phyloP scores from a whole-genome alignment of 2,888 invertebrate genomes.

The Galeruca laticollis region DNA sequence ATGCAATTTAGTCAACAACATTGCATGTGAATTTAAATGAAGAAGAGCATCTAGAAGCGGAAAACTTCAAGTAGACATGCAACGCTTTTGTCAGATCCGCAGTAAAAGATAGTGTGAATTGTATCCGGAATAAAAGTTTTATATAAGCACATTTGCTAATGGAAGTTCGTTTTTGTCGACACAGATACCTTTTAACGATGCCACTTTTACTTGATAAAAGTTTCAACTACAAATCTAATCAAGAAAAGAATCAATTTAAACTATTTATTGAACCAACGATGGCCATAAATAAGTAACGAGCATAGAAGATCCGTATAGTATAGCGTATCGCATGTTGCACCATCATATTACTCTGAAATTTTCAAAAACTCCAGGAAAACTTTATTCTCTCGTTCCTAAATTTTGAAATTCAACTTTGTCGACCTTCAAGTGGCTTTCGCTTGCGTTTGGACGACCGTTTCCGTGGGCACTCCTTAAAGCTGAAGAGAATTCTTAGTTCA shows the following conservation, averaged over 20 bases:
- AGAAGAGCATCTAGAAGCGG: constrained; percentile 48
- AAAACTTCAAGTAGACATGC: constrained; percentile 52
- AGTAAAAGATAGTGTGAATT: constrained; percentile 47
- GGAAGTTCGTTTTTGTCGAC: constrained; percentile 46
- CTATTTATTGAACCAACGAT: not conserved
- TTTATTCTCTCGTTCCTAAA: too few relatives aligned
- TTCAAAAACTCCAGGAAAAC: too few relatives aligned
- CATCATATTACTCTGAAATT: too few relatives aligned
- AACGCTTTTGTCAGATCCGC: constrained; percentile 49
- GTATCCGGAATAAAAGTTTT: constrained; percentile 43
- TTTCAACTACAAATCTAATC: not conserved
- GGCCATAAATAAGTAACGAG: not conserved
- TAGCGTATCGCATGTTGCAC: too few relatives aligned
- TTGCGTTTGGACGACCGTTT: too few relatives aligned
- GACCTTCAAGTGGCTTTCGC: too few relatives aligned
- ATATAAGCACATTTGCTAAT: constrained; percentile 45
- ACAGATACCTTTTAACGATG: constrained; percentile 33
- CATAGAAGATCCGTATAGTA: too few relatives aligned
- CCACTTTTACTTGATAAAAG: not conserved
- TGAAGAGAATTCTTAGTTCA: too few relatives aligned
- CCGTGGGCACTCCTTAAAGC: too few relatives aligned
- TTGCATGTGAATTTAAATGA: constrained; percentile 44
- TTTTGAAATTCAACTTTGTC: too few relatives aligned
- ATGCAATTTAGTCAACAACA: constrained; percentile 27
- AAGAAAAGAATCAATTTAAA: not conserved